Conservation (phyloP, 2,797 vertebrate genomes). For the Remorina albescens region DNA sequence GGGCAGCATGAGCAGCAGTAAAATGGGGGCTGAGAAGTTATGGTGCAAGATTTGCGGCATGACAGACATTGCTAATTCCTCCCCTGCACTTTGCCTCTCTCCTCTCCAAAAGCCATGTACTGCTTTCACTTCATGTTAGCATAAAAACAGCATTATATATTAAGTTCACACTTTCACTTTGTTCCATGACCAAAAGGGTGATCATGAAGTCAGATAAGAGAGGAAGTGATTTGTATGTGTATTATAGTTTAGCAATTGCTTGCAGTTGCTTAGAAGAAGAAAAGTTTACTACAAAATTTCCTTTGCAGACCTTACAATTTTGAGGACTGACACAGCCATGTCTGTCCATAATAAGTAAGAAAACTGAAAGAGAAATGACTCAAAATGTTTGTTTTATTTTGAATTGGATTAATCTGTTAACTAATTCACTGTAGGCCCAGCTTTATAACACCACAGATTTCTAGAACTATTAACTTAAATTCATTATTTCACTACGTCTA, state of each 20-base stretch:
- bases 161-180: constrained; percentile 4
- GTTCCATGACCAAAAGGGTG: background rate
- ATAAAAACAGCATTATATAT: constrained; percentile 27
- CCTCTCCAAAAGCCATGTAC: constrained; percentile 1
- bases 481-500: no score
- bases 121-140: constrained; percentile 31
- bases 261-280: constrained; percentile 11
- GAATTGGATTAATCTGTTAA: no score
- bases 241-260: constrained; percentile 37
- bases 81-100: constrained; percentile 29
- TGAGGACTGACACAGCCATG: background rate
- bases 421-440: no score
- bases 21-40: constrained; percentile 61
- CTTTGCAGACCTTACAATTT: constrained; percentile 27
- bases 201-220: constrained; percentile 1
- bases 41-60: constrained; percentile 41
- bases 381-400: no score
- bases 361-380: no score
- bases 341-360: background rate
- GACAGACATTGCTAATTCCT: constrained; percentile 63
- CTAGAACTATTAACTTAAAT: no score
- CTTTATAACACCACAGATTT: no score
- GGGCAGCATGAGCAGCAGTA: constrained; percentile 54
- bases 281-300: no score
- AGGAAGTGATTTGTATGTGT: background rate